Evolutionary conservation across 2,888 invertebrate species (phyloP), one percentile per base, ranked within the genome.

Genomic region (Tryphoninae sp.): DNA sequence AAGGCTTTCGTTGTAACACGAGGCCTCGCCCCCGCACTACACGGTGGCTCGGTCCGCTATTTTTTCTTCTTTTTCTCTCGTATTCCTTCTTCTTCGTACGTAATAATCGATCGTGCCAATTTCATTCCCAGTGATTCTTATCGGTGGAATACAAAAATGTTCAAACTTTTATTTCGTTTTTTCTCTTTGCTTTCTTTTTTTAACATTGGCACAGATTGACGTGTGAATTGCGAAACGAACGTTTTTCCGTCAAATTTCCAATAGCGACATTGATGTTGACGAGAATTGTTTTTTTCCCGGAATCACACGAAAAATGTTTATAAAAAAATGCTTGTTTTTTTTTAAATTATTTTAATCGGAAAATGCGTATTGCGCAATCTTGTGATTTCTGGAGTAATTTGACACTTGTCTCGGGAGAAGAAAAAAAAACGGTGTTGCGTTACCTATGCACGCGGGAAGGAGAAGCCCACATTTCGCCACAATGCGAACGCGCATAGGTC

Each of bases 361-460:
- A 74, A 74, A 26, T 51, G 16, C 76, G 75, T 76, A 79, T 87
- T 84, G 75, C 81, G 86, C 85, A 89, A 89, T 84, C 85, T 87
- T 86, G 85, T 84, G 85, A 86, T 86, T 85, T 83, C 68, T 73
- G 53, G n/a, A 69, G 90, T 89, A 90, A 90, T 81, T 67, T 83
- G 89, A 90, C 84, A 88, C 85, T 80, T 81, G 85, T 81, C 80
- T 81, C 74, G 81, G 86, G 85, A 86, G 22, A 64, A 22, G 51
- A 2, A 64, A 62, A 69, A 68, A 81, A 77, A 77, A 78, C 65
- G 74, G 81, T 81, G 81, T 81, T 78, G 67, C 74, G 78, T 81
- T 81, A 78, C 65, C 69, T 75, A 55, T 75, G 87, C 87, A 86
- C 88, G 88, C 86, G 87, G 85, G 85, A 86, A 86, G 86, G 86